Conservation (phyloP, 1,140 invertebrate genomes). For the Brachionus angularis region DNA sequence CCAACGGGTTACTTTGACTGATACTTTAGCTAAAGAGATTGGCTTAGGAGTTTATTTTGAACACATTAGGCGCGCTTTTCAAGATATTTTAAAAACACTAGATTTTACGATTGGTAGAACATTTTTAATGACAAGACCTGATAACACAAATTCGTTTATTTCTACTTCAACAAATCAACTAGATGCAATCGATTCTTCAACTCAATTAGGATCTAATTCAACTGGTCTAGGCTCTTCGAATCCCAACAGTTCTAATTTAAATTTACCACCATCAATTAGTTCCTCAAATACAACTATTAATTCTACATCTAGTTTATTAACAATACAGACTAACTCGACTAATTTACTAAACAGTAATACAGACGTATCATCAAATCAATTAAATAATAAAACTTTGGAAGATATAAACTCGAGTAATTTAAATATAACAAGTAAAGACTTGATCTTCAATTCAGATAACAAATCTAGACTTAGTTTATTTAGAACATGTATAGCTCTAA, state of each 20-base stretch:
- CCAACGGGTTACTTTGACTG: conserved; percentile 30
- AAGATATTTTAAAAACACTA: conserved; percentile 88
- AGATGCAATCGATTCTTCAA: neutral
- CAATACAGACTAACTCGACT: too few species aligned
- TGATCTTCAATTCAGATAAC: conserved; percentile 69
- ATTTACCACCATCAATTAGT: neutral
- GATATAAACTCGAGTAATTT: conserved; percentile 68
- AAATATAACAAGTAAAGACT: conserved; percentile 60
- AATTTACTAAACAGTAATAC: too few species aligned
- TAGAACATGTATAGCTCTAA: conserved; percentile 93
- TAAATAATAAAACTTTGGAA: neutral
- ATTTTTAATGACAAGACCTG: conserved; percentile 74
- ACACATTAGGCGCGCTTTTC: conserved; percentile 87
- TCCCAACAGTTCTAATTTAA: too few species aligned
- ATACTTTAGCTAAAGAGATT: conserved; percentile 82
- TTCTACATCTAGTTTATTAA: too few species aligned
- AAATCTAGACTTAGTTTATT: conserved; percentile 97
- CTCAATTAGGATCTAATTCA: neutral
- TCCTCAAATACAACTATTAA: too few species aligned
- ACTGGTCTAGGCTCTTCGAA: neutral
- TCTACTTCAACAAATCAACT: neutral
- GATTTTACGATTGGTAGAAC: conserved; percentile 91
- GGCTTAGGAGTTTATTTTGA: conserved; percentile 94
- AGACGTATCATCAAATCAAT: too few species aligned
- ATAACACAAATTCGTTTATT: conserved; percentile 24